A percentile compares a stretch with the other conserved stretches of the same genome.
These are phyloP conservation scores for Phoxinus phoxinus DNA, from an alignment of 2,113 vertebrate genomes.

Conservation along the genomic window DNA sequence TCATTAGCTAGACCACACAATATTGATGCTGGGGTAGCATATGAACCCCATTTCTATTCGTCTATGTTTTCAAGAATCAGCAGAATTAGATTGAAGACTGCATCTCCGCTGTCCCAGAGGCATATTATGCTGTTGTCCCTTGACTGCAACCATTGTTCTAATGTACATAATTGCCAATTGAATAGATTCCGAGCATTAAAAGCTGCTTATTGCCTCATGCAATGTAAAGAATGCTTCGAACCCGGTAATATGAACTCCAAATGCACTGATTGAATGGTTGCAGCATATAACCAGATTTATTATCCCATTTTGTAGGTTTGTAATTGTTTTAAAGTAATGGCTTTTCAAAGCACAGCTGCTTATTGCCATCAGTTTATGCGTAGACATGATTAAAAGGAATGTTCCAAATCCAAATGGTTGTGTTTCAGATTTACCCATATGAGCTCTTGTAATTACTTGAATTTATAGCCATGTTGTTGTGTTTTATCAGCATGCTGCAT, in stretches of 20 bases:
- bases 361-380: constrained; percentile 26
- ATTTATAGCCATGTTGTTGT: constrained; percentile 16
- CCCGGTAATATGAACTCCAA: constrained; percentile 74
- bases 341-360: constrained; percentile 27
- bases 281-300: constrained; percentile 69
- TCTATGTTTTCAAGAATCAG: constrained; percentile 65
- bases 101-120: constrained; percentile 74
- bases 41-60: constrained; percentile 64
- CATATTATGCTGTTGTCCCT: constrained; percentile 76
- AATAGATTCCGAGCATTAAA: constrained; percentile 82
- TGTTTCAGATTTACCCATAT: background rate
- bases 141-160: constrained; percentile 73
- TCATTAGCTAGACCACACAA: constrained; percentile 49
- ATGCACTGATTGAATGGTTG: constrained; percentile 76
- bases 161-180: constrained; percentile 80
- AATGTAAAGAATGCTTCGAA: constrained; percentile 79
- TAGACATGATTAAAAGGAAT: constrained; percentile 29
- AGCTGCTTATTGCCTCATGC: constrained; percentile 75
- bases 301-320: constrained; percentile 66
- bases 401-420: constrained; percentile 3
- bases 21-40: constrained; percentile 11
- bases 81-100: constrained; percentile 73
- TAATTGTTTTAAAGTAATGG: constrained; percentile 73
- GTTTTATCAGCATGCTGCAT: constrained; percentile 33
- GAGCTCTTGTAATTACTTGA: constrained; percentile 29